Base-by-base conservation (phyloP, 2,888 invertebrate species). In the Limnephilus marmoratus region DNA sequence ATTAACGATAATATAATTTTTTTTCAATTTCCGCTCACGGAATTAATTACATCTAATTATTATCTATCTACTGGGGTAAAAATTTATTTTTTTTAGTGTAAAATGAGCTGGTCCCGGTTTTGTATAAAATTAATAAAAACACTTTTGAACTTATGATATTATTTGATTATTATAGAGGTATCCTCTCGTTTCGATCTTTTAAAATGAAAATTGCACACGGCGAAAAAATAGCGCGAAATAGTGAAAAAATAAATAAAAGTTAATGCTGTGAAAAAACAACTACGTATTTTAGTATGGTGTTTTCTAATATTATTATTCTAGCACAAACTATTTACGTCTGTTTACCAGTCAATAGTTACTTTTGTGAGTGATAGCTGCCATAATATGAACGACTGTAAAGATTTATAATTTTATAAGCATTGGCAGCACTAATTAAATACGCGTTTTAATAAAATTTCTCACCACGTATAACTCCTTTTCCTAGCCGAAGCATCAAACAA, bases 381-480 rank as follows among this genome's bases (percentile, higher is more conserved):
- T 68, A 24, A 68, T 68, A 18, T 37, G 41, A 24, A 85, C 24
- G n/a, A 41, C n/a, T 85, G 85, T 37, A 85, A 34, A 85, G 41
- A 68, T 85, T 85, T 85, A 9, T 85, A 34, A 85, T 37, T 34
- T 37, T 85, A 37, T 53, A 87, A 87, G 87, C 53, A 34, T 85
- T 85, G 12, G 45, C n/a, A 87, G 87, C 87, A 87, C 49, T 87
- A 87, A 87, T 31, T 49, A 87, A 45, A 29, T 87, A 85, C 18
- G 37, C 68, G 68, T 68, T 87, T 53, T 53, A 53, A 53, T 9
- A 68, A 87, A 31, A 49, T 49, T 82, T 82, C 90, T 86, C 90
- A 90, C 90, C 90, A 82, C 81, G 49, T 90, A 90, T 81, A 82
- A 90, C 53, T 90, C 90, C 90, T 90, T 90, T 45, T 90, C 82